phyloP scores from a whole-genome alignment of 2,888 invertebrate species.

The Lypha dubia region DNA sequence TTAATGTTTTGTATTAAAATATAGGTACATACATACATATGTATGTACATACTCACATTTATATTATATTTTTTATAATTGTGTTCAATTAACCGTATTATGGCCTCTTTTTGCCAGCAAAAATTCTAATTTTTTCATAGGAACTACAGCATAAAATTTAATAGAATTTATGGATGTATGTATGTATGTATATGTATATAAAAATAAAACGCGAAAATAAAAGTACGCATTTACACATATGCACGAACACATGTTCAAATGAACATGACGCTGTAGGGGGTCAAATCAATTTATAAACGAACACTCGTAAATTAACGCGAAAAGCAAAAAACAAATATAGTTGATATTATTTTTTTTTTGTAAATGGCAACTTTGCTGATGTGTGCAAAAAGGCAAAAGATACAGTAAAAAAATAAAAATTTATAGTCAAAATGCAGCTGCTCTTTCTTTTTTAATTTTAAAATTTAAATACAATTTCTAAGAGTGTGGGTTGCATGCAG shows the following conservation, averaged over 20 bases:
- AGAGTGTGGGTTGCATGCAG: constrained; percentile 45
- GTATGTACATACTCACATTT: not conserved
- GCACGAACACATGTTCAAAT: constrained; percentile 19
- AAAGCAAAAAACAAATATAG: constrained; percentile 27
- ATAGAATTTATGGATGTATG: constrained; percentile 37
- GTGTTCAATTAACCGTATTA: constrained; percentile 44
- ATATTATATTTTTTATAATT: constrained; percentile 36
- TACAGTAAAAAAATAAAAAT: constrained; percentile 8
- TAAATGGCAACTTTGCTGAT: constrained; percentile 19
- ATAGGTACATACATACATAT: not conserved
- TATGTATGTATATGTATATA: too few relatives aligned
- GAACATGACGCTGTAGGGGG: constrained; percentile 70
- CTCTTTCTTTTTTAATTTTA: constrained; percentile 3
- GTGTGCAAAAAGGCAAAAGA: constrained; percentile 17
- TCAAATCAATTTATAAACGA: constrained; percentile 69
- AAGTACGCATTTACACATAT: constrained; percentile 14
- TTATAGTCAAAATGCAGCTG: constrained; percentile 20
- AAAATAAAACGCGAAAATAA: constrained; percentile 39
- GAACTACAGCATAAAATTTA: constrained; percentile 15
- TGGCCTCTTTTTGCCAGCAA: constrained; percentile 15
- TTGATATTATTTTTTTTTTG: constrained; percentile 45
- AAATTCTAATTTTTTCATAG: not conserved
- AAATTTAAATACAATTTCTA: constrained; percentile 24
- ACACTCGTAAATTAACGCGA: constrained; percentile 48
- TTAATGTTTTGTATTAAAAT: constrained; percentile 3